These are phyloP conservation scores for Graptemys geographica DNA, from an alignment of 2,797 vertebrate species.

Conservation along the genomic window DNA sequence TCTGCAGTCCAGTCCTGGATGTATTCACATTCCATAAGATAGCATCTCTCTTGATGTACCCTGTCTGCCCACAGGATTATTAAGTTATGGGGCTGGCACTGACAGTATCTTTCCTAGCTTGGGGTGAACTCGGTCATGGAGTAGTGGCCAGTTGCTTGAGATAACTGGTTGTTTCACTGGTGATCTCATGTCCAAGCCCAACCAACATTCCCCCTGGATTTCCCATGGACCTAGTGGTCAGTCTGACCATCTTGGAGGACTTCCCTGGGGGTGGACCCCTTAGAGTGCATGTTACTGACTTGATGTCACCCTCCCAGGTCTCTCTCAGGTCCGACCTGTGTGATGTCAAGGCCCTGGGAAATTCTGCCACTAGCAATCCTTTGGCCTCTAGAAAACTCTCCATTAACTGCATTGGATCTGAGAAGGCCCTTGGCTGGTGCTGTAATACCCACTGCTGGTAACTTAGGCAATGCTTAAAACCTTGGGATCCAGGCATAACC, in stretches of 20 bases:
- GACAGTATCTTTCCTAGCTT: not conserved
- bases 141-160: not conserved
- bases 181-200: not conserved
- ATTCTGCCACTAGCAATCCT: not conserved
- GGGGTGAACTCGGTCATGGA: not conserved
- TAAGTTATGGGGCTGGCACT: not conserved
- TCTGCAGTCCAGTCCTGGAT: too few species aligned
- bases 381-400: too few species aligned
- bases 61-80: too few species aligned
- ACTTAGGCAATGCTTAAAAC: not conserved
- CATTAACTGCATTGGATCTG: too few species aligned
- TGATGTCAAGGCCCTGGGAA: not conserved
- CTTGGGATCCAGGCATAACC: too few species aligned
- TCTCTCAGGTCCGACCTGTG: not conserved
- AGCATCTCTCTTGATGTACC: too few species aligned
- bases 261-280: not conserved
- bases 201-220: too few species aligned
- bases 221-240: not conserved
- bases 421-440: not conserved
- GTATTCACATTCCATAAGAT: too few species aligned
- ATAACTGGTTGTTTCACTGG: not conserved
- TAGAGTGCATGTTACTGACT: not conserved
- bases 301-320: not conserved
- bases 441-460: not conserved
- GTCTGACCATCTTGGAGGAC: not conserved